Conservation (phyloP, 2,797 vertebrate species). For the Sphenopsis melanotis region DNA sequence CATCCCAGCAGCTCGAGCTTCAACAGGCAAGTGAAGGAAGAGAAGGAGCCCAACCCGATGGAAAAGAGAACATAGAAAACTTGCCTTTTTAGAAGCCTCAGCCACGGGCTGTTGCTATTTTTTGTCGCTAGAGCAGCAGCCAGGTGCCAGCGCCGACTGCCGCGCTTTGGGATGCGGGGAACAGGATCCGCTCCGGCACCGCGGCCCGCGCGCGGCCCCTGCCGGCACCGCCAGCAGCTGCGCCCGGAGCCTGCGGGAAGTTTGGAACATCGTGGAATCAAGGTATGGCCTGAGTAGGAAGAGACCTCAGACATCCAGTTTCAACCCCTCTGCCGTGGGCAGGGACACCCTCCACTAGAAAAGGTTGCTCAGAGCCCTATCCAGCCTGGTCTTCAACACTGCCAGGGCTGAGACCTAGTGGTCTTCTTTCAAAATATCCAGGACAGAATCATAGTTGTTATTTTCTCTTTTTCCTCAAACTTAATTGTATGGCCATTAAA, state of each 20-base stretch:
- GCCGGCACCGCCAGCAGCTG: background rate
- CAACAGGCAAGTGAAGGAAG: background rate
- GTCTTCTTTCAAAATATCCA: background rate
- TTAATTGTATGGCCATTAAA: background rate
- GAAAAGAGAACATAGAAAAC: background rate
- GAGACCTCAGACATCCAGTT: background rate
- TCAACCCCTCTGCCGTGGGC: background rate
- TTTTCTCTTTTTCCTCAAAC: background rate
- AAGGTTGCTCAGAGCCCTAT: background rate
- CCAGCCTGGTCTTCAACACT: background rate
- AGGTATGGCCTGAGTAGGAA: background rate
- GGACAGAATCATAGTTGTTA: background rate
- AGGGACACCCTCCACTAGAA: background rate
- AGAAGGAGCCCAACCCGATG: background rate
- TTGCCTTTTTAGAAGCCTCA: background rate
- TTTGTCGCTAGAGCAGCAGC: background rate
- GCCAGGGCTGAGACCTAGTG: background rate
- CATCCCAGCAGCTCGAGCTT: background rate
- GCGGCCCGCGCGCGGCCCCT: background rate
- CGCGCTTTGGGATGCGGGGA: background rate
- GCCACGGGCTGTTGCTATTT: background rate
- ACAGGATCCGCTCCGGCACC: background rate
- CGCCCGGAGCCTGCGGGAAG: background rate
- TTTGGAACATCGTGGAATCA: fast-evolving
- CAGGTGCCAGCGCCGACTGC: background rate